Base-by-base conservation (phyloP, 2,113 vertebrate genomes). In the Phocoena sinus region DNA sequence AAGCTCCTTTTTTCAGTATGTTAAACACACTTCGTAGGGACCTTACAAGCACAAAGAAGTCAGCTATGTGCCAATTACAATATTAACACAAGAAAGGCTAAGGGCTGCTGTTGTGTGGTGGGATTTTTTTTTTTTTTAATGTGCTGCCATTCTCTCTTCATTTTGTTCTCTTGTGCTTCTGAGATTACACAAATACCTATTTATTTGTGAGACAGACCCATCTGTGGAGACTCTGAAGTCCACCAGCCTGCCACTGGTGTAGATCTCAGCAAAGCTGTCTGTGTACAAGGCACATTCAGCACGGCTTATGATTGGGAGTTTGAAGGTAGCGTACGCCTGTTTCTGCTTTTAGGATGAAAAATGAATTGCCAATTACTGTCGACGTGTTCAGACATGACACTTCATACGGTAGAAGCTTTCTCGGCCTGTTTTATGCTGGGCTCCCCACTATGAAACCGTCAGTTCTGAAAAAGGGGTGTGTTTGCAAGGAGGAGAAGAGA, bases 31-130 rank as follows among this genome's bases (percentile, higher is more conserved):
- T 96, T 98, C 97, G 96, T 50, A 84, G 96, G 92, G 89, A 97
- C 97, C 98, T 98, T 82, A 84, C 90, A 20, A 79, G 47, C 96
- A 95, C 97, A 96, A 76, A 86, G 33, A 44, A 96, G 62, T 95
- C 50, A 41, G 91, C 67, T 83, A 87, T 97, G 98, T 98, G 96
- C 98, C 97, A 98, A 83, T 98, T 98, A 97, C 86, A 44, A 60
- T 71, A 63, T 98, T 94, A 97, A 97, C 94, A 96, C 89, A 11
- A 62, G 88, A 94, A 93, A 98, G 95, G 97, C 98, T 90, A 83
- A 96, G 94, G 41, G 92, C 96, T 82, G 44, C 82, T 38, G 65
- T 62, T 82, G 53, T 38, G 62, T 63, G 62, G 18, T 65, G 10
- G 60, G 62, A 11, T 63, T 89, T 76, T 65, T 38, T 80, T 86